Evolutionary conservation across 2,797 vertebrate genomes (phyloP), one percentile per base, ranked within the genome.

Genomic region (Crenuchus spilurus): DNA sequence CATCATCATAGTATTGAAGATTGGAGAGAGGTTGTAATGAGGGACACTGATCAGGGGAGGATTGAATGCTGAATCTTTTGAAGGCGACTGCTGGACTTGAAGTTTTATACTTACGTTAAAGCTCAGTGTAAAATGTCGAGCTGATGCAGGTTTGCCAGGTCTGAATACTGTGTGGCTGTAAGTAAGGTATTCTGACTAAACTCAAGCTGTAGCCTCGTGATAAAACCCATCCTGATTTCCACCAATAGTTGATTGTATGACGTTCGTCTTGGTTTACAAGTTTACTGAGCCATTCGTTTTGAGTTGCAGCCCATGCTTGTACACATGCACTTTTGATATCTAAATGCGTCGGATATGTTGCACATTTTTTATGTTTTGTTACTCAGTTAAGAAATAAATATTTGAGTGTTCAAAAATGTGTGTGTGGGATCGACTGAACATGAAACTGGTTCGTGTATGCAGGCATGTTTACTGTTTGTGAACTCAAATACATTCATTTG

Each of bases 261-360:
- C 39, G 63, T 26, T 31, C 76, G 57, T 8, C 30, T 61, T 72
- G 46, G 51, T 77, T 75, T 37, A 64, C 22, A 42, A 52, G 28
- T 49, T n/a, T 44, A 74, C 24, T 24, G 37, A 67, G 71, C 68
- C 11, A 63, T 58, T 31, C 5, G 44, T 35, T 35, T 49, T 60
- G 31, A 4, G 6, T 16, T 24, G 14, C 2, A 26, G 8, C 46
- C 20, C 39, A 22, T 70, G 61, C 24, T 77, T 77, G 37, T 41
- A 18, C 9, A 35, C 28, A 61, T 70, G 69, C 54, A 80, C 51
- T 76, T 73, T 54, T 42, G 14, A 31, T 72, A 52, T 6, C n/a
- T 13, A 9, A 46, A 64, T 20, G n/a, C 10, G 37, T 66, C n/a
- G 28, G 3, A 42, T 26, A n/a, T 67, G 49, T 57, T 65, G 30